Percentiles rank a stretch among this genome's conserved stretches.
These are phyloP conservation scores for Brevimyrus niger DNA, from an alignment of 2,113 vertebrate genomes.

Conservation along the genomic window DNA sequence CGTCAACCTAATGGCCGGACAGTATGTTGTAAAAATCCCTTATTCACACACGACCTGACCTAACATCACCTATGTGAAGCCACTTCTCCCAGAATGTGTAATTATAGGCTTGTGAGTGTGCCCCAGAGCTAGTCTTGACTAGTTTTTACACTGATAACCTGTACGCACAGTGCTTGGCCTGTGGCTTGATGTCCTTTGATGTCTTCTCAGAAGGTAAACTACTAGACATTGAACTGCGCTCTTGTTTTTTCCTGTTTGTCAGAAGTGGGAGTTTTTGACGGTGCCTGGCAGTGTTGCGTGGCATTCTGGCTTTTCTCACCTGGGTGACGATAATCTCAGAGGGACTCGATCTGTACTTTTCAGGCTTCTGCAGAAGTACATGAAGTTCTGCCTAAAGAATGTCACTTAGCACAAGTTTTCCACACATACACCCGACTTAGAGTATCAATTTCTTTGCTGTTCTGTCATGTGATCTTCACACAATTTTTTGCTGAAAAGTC, in stretches of 20 bases:
- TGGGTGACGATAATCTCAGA: background rate
- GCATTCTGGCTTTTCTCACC: background rate
- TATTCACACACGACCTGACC: background rate
- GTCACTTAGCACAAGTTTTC: background rate
- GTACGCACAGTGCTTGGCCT: background rate
- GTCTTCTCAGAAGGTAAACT: background rate
- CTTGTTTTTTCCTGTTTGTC: background rate
- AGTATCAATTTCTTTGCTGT: background rate
- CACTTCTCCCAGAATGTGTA: background rate
- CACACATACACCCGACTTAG: background rate
- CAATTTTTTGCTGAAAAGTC: background rate
- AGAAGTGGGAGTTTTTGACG: background rate
- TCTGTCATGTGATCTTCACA: background rate
- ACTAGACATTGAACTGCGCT: background rate
- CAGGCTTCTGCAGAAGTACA: background rate
- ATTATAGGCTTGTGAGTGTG: background rate
- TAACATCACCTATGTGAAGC: background rate
- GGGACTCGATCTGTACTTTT: background rate
- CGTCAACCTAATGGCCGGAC: background rate
- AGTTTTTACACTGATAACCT: background rate
- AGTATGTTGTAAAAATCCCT: background rate
- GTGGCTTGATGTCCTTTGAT: background rate
- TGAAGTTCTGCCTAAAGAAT: background rate
- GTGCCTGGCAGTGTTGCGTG: background rate
- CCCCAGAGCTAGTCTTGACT: background rate